These are phyloP conservation scores for Lepus townsendii DNA, from an alignment of 2,797 vertebrate genomes.

Conservation along the genomic window DNA sequence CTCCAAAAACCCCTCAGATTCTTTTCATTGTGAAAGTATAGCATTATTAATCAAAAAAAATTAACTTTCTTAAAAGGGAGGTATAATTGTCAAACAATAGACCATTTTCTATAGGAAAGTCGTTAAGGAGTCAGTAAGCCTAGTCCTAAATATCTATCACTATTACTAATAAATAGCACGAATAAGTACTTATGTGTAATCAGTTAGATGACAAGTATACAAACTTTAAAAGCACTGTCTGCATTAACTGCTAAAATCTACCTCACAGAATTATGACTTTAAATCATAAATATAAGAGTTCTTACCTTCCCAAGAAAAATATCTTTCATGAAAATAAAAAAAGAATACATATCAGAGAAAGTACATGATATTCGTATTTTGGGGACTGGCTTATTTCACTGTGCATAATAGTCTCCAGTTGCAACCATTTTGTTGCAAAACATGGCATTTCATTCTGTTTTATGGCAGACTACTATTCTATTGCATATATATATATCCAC, in stretches of 20 bases:
- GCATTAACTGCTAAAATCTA: not conserved
- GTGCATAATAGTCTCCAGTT: no score
- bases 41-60: conserved; percentile 23
- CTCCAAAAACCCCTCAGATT: not conserved
- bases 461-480: no score
- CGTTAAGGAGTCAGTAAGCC: not conserved
- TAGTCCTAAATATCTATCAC: not conserved
- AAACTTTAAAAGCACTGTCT: not conserved
- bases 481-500: no score
- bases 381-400: no score
- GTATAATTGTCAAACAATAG: not conserved
- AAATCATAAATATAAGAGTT: not conserved
- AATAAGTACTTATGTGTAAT: not conserved
- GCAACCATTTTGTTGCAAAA: no score
- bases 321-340: not conserved
- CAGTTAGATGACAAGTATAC: not conserved
- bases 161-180: not conserved
- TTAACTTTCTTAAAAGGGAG: not conserved
- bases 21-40: not conserved
- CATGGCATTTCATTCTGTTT: no score
- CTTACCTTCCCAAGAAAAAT: not conserved
- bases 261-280: not conserved
- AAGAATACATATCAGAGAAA: no score
- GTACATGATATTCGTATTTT: no score
- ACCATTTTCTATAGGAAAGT: not conserved